These are phyloP conservation scores for Pogonomyrmex barbatus DNA, from an alignment of 1,140 invertebrate species.

Conservation along the genomic window DNA sequence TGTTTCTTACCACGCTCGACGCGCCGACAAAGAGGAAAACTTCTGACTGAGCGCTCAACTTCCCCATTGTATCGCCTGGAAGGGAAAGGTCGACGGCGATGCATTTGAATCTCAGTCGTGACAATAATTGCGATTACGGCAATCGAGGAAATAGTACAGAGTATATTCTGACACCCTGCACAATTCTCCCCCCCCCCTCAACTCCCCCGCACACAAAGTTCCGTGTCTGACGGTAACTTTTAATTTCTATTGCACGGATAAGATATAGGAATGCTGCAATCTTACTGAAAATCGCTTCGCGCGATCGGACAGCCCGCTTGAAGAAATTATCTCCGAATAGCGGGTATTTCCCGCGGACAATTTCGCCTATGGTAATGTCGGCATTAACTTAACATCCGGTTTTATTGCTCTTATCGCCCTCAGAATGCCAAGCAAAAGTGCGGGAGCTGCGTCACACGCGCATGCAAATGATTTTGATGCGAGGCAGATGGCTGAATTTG, in stretches of 20 bases:
- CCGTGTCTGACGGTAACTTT: slow-evolving; percentile 4
- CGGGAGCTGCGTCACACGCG: background rate
- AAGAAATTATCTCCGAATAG: slow-evolving; percentile 50
- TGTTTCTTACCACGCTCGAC: slow-evolving; percentile 38
- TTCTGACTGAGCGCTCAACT: slow-evolving; percentile 28
- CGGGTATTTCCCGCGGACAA: slow-evolving; percentile 42
- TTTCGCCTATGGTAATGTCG: slow-evolving; percentile 41
- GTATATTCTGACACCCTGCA: slow-evolving; percentile 7
- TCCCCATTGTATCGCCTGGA: slow-evolving; percentile 28
- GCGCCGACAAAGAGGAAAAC: slow-evolving; percentile 47
- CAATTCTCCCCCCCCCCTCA: background rate
- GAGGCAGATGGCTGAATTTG: slow-evolving; percentile 8
- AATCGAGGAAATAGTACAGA: background rate
- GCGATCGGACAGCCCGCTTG: slow-evolving; percentile 43
- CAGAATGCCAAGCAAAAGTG: background rate
- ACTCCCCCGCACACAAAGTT: slow-evolving; percentile 3
- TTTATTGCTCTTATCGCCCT: slow-evolving; percentile 16
- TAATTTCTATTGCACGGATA: slow-evolving; percentile 7
- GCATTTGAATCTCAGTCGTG: slow-evolving; percentile 55
- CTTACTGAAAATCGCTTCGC: slow-evolving; percentile 24
- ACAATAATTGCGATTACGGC: slow-evolving; percentile 57
- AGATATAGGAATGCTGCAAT: background rate
- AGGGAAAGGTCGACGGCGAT: slow-evolving; percentile 3
- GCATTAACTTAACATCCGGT: slow-evolving; percentile 19
- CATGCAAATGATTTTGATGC: slow-evolving; percentile 40